Conservation (phyloP, 2,888 invertebrate genomes). For the Platycnemis pennipes region DNA sequence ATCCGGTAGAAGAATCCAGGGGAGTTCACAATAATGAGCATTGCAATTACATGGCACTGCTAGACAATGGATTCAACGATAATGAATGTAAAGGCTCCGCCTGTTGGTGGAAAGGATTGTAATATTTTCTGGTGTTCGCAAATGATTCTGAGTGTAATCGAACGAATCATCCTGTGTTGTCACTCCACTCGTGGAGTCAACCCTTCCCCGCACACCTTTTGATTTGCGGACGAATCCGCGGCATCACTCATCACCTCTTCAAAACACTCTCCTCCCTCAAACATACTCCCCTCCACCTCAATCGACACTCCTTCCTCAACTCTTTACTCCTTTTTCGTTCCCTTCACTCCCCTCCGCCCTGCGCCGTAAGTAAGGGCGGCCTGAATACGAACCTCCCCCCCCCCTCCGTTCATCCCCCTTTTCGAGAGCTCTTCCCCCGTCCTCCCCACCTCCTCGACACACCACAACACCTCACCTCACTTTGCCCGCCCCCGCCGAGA, state of each 20-base stretch:
- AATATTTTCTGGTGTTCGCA: too few relatives aligned
- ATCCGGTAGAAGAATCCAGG: too few relatives aligned
- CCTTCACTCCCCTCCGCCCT: not conserved
- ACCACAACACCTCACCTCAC: not conserved
- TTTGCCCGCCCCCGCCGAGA: not conserved
- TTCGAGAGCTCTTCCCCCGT: not conserved
- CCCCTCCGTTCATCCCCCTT: not conserved
- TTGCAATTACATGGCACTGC: too few relatives aligned
- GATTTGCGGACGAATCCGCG: not conserved
- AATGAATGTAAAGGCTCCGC: too few relatives aligned
- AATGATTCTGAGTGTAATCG: too few relatives aligned
- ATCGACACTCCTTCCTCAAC: not conserved
- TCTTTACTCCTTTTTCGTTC: not conserved
- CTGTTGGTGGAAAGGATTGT: too few relatives aligned
- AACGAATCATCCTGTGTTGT: too few relatives aligned
- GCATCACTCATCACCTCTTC: not conserved
- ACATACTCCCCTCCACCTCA: not conserved
- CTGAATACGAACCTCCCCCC: slow-evolving; percentile 53
- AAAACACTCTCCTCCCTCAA: not conserved
- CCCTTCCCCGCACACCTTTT: not conserved
- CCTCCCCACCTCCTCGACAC: not conserved
- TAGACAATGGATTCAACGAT: too few relatives aligned
- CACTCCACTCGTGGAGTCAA: too few relatives aligned
- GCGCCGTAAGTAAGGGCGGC: slow-evolving; percentile 41
- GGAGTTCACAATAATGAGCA: too few relatives aligned